phyloP scores from a whole-genome alignment of 2,888 invertebrate species.

The Parthenolecanium corni region DNA sequence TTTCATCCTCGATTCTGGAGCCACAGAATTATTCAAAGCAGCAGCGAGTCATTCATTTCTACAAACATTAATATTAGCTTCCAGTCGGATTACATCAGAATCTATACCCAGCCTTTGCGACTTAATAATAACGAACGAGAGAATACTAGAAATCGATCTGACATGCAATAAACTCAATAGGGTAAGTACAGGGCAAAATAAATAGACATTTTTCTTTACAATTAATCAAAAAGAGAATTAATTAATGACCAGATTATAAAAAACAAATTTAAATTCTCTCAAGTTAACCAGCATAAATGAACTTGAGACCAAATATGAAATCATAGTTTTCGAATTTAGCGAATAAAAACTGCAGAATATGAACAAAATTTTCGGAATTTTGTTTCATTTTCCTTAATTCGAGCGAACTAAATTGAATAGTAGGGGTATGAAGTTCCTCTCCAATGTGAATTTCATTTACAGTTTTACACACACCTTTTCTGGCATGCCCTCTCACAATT shows the following conservation, averaged over 20 bases:
- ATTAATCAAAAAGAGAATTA: too few relatives aligned
- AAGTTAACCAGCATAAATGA: background rate
- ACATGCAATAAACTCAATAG: conserved; percentile 6
- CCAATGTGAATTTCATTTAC: too few relatives aligned
- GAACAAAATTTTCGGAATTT: too few relatives aligned
- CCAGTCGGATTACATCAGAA: background rate
- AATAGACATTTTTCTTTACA: too few relatives aligned
- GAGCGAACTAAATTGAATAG: too few relatives aligned
- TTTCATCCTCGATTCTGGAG: conserved; percentile 20
- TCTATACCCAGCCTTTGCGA: background rate
- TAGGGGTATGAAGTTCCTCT: too few relatives aligned
- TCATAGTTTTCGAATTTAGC: background rate
- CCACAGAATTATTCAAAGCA: conserved; percentile 3
- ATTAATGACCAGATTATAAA: too few relatives aligned
- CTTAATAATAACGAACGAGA: conserved; percentile 4
- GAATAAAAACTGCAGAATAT: background rate
- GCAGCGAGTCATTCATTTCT: background rate
- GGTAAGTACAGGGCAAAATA: background rate
- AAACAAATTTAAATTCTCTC: too few relatives aligned
- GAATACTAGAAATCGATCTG: conserved; percentile 11
- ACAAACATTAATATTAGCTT: conserved; percentile 7
- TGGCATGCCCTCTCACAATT: too few relatives aligned
- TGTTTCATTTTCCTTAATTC: too few relatives aligned
- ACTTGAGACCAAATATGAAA: background rate
- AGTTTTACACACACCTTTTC: too few relatives aligned